These are phyloP conservation scores for Podarcis siculus DNA, from an alignment of 2,797 vertebrate genomes.

Conservation along the genomic window DNA sequence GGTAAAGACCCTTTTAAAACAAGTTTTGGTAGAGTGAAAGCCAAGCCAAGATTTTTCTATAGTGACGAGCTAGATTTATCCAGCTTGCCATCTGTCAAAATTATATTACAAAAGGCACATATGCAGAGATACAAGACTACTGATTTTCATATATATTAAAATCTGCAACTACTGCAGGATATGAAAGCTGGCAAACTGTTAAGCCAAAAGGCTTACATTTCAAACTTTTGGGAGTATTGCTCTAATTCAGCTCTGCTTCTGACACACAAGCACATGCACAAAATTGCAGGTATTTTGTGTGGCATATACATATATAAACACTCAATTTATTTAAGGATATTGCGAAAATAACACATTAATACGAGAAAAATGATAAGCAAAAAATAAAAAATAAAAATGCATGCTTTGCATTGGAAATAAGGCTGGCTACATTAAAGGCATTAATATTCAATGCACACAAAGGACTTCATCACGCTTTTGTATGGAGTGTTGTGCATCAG, in stretches of 20 bases:
- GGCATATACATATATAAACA: slow-evolving; percentile 19
- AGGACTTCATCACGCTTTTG: not conserved
- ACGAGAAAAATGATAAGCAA: slow-evolving; percentile 13
- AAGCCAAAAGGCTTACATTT: slow-evolving; percentile 82
- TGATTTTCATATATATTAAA: slow-evolving; percentile 99
- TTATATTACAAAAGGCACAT: slow-evolving; percentile 87
- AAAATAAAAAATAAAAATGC: not conserved
- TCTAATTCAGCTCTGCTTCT: slow-evolving; percentile 75
- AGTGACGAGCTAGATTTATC: slow-evolving; percentile 79
- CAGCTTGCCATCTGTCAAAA: slow-evolving; percentile 86
- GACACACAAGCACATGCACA: not conserved
- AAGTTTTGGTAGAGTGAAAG: slow-evolving; percentile 78
- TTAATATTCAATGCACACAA: slow-evolving; percentile 10
- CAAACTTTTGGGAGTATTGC: slow-evolving; percentile 77
- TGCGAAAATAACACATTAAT: not conserved
- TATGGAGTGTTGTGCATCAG: slow-evolving; percentile 1
- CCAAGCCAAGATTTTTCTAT: slow-evolving; percentile 80
- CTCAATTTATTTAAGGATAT: slow-evolving; percentile 21
- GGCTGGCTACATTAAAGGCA: not conserved
- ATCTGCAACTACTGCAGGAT: slow-evolving; percentile 86
- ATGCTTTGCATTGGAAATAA: rapidly evolving
- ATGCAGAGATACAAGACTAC: slow-evolving; percentile 88
- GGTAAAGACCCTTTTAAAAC: slow-evolving; percentile 77
- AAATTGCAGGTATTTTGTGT: not conserved
- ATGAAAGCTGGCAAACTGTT: slow-evolving; percentile 84